These are phyloP conservation scores for Hormaphis cornu DNA, from an alignment of 1,140 invertebrate species.

Conservation along the genomic window DNA sequence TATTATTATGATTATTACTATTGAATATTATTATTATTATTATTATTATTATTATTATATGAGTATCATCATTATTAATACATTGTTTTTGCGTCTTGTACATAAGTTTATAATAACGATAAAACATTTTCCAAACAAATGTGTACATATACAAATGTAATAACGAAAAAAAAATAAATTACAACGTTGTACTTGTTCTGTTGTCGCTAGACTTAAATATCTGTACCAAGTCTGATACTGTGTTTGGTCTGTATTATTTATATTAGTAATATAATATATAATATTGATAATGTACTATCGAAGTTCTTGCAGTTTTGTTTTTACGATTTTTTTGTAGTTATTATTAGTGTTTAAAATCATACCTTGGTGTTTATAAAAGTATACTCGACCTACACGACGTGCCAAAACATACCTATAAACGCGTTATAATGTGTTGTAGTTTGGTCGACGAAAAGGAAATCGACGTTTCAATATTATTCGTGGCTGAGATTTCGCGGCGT, in stretches of 20 bases:
- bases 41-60: background rate
- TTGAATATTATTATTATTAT: constrained; percentile 1
- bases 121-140: background rate
- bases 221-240: constrained; percentile 24
- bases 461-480: too few species aligned
- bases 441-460: too few species aligned
- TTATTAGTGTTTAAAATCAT: too few species aligned
- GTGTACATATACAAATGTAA: constrained; percentile 2
- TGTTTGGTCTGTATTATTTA: constrained; percentile 19
- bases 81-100: background rate
- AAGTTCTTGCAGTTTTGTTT: background rate
- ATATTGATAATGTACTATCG: constrained; percentile 26
- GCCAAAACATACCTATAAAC: too few species aligned
- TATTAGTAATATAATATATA: constrained; percentile 28
- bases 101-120: constrained; percentile 8
- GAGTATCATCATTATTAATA: background rate
- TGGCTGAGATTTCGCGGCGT: too few species aligned
- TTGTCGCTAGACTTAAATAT: constrained; percentile 17
- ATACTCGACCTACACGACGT: too few species aligned
- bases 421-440: too few species aligned
- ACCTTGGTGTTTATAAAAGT: too few species aligned
- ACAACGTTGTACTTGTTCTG: constrained; percentile 20
- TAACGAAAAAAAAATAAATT: constrained; percentile 3
- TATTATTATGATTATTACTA: background rate
- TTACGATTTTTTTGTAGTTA: background rate